Conservation (phyloP, 2,888 invertebrate species). For the Cerastis rubricosa region DNA sequence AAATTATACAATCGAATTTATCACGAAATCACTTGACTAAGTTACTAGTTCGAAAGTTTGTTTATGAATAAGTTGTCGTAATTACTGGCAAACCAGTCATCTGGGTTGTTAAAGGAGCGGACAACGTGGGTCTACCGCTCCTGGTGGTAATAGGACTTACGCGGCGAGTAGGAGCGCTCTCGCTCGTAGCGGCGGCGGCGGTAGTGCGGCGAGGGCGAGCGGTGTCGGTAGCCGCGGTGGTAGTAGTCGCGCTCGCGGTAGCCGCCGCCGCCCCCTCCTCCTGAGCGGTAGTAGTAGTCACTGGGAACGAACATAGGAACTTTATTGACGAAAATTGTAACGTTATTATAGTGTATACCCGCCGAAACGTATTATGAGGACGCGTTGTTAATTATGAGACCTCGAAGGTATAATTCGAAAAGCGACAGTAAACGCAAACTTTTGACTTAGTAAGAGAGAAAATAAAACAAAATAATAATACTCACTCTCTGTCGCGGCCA, state of each 20-base stretch:
- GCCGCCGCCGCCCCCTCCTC: constrained; percentile 89
- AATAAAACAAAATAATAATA: constrained; percentile 60
- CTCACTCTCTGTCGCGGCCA: constrained; percentile 91
- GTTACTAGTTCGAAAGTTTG: constrained; percentile 14
- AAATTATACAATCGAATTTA: neutral
- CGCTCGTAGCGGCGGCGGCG: constrained; percentile 93
- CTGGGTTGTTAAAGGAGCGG: constrained; percentile 41
- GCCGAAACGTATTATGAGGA: neutral
- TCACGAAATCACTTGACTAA: constrained; percentile 23
- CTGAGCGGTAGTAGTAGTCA: constrained; percentile 85
- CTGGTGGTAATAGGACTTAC: constrained; percentile 91
- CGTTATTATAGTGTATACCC: neutral
- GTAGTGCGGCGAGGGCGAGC: constrained; percentile 94
- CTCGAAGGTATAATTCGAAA: neutral
- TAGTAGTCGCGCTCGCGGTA: constrained; percentile 90
- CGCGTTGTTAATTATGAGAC: neutral
- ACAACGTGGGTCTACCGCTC: constrained; percentile 65
- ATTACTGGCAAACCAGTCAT: constrained; percentile 46
- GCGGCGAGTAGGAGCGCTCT: constrained; percentile 95
- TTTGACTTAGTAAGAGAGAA: neutral
- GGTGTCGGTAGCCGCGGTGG: constrained; percentile 90
- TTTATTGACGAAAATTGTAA: constrained; percentile 14
- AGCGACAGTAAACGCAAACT: neutral
- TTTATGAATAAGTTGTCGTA: neutral
- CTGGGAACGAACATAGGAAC: constrained; percentile 49